Evolutionary conservation across 2,888 invertebrate genomes (phyloP).

Genomic region (Coecobrya sp.): DNA sequence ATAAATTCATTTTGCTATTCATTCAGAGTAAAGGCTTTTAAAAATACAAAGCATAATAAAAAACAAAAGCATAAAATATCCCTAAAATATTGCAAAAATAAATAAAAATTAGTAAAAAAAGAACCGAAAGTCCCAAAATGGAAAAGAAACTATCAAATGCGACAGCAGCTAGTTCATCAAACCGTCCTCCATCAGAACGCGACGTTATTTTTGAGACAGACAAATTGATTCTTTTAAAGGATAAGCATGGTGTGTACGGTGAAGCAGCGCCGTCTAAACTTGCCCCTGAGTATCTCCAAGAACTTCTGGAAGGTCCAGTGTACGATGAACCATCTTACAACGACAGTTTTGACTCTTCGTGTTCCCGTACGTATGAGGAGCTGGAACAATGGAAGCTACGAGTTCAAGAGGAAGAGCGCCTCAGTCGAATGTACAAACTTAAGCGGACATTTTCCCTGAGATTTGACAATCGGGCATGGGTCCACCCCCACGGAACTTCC

Average conservation of each 20-base stretch:
- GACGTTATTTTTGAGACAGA: neutral
- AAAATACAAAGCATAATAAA: neutral
- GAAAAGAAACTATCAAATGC: neutral
- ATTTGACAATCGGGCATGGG: conserved; percentile 80
- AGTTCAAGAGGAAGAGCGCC: conserved; percentile 71
- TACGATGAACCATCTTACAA: neutral
- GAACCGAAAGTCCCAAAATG: neutral
- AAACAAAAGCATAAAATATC: neutral
- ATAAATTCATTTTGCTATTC: neutral
- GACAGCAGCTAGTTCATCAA: neutral
- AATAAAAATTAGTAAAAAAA: neutral
- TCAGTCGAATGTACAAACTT: conserved; percentile 79
- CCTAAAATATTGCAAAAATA: neutral
- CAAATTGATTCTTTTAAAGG: neutral
- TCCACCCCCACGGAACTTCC: conserved; percentile 83
- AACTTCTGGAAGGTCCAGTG: neutral
- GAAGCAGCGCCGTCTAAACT: neutral
- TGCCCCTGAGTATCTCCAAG: neutral
- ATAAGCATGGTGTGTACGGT: neutral
- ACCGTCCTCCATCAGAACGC: neutral
- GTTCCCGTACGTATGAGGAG: conserved; percentile 48
- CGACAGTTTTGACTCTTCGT: conserved; percentile 35
- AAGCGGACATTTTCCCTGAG: conserved; percentile 73
- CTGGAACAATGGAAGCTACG: conserved; percentile 47
- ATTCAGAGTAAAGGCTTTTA: neutral